phyloP scores from a whole-genome alignment of 2,888 invertebrate genomes.

The Siphlonurus alternatus region DNA sequence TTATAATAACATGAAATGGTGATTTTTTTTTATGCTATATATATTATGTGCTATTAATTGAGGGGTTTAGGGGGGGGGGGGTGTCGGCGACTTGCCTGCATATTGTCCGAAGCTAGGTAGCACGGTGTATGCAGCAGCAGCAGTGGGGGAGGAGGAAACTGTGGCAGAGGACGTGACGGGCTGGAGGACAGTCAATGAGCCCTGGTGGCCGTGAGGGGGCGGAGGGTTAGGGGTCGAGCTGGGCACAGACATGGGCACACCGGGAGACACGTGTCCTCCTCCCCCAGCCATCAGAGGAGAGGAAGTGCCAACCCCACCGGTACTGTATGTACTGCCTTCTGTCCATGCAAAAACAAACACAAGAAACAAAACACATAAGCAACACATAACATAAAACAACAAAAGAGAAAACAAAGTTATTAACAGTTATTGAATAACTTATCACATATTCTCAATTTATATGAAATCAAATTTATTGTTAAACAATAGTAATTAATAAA shows the following conservation, averaged over 20 bases:
- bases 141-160: conserved; percentile 1
- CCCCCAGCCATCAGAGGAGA: conserved; percentile 7
- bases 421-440: no score
- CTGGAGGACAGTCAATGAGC: conserved; percentile 26
- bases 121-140: conserved; percentile 7
- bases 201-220: conserved; percentile 21
- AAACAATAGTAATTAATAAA: no score
- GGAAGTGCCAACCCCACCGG: conserved; percentile 7
- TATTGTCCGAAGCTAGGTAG: conserved; percentile 10
- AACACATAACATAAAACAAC: conserved; percentile 1
- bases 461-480: no score
- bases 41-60: background rate
- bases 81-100: conserved; percentile 3
- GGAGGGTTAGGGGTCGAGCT: conserved; percentile 3
- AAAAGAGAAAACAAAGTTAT: background rate
- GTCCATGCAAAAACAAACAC: conserved; percentile 5
- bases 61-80: background rate
- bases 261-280: conserved; percentile 6
- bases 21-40: no score
- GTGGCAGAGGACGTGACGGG: conserved; percentile 22
- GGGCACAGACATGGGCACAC: conserved; percentile 4
- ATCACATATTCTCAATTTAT: no score
- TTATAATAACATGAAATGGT: no score
- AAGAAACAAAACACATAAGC: background rate
- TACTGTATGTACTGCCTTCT: conserved; percentile 8